A percentile compares a stretch with the other conserved stretches of the same genome.
phyloP scores from a whole-genome alignment of 1,140 invertebrate genomes.

The Sarcophaga bullata region DNA sequence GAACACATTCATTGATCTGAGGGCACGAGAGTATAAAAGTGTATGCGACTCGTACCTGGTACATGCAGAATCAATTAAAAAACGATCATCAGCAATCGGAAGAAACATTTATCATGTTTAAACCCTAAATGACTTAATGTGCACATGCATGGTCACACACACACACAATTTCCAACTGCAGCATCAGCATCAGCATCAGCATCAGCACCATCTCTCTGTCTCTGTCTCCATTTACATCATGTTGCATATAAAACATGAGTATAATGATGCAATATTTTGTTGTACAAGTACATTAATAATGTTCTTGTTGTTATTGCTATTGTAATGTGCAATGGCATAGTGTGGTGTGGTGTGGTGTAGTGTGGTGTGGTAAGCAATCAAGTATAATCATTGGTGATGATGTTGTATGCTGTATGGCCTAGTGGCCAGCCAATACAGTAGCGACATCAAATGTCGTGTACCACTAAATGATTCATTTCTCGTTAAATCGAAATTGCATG shows the following conservation, averaged over 20 bases:
- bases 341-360: too few relatives aligned
- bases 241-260: too few relatives aligned
- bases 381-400: neutral
- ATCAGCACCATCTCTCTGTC: too few relatives aligned
- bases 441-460: slow-evolving; percentile 36
- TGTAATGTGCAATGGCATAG: too few relatives aligned
- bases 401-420: neutral
- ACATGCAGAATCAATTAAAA: slow-evolving; percentile 37
- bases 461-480: slow-evolving; percentile 36
- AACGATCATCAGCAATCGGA: slow-evolving; percentile 33
- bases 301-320: too few relatives aligned
- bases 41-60: neutral
- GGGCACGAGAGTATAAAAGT: neutral
- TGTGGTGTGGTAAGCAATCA: too few relatives aligned
- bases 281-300: too few relatives aligned
- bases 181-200: too few relatives aligned
- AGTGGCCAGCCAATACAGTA: slow-evolving; percentile 22
- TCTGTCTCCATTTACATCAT: too few relatives aligned
- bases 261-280: too few relatives aligned
- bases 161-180: neutral
- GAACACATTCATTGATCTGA: neutral
- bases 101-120: slow-evolving; percentile 39
- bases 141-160: neutral
- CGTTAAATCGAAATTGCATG: slow-evolving; percentile 30
- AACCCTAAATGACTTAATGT: slow-evolving; percentile 39